phyloP scores from a whole-genome alignment of 1,140 invertebrate genomes.

The Lepeophtheirus salmonis region DNA sequence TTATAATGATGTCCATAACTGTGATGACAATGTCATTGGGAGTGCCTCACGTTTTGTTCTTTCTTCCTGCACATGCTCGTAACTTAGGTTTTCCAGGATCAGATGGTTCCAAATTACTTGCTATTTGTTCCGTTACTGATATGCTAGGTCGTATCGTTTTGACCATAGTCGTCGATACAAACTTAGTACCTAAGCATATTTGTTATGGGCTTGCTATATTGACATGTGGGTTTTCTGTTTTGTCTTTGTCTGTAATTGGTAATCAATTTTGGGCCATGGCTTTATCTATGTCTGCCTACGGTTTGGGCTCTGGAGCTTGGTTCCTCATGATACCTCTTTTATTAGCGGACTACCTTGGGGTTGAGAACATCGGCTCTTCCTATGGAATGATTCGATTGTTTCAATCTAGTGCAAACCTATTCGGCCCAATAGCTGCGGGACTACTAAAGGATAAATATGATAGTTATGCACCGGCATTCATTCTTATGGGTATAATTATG shows the following conservation, averaged over 20 bases:
- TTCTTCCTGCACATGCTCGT: constrained; percentile 47
- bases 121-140: constrained; percentile 47
- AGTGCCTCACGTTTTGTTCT: constrained; percentile 51
- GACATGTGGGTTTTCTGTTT: constrained; percentile 41
- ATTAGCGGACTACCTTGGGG: constrained; percentile 47
- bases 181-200: constrained; percentile 38
- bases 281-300: constrained; percentile 39
- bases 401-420: constrained; percentile 26
- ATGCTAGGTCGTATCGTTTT: constrained; percentile 44
- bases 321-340: constrained; percentile 49
- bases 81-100: constrained; percentile 41
- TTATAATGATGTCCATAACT: constrained; percentile 46
- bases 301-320: constrained; percentile 49
- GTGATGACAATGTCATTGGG: constrained; percentile 52
- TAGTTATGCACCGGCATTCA: background rate
- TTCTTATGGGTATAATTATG: constrained; percentile 9
- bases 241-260: constrained; percentile 39
- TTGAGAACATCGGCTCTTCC: constrained; percentile 46
- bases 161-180: constrained; percentile 47
- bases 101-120: constrained; percentile 46
- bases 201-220: constrained; percentile 35
- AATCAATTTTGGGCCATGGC: constrained; percentile 40
- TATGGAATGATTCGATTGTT: constrained; percentile 52
- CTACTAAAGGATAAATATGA: background rate
- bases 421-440: constrained; percentile 9